phyloP scores from a whole-genome alignment of 2,888 invertebrate genomes.

The Amphipoea oculea region DNA sequence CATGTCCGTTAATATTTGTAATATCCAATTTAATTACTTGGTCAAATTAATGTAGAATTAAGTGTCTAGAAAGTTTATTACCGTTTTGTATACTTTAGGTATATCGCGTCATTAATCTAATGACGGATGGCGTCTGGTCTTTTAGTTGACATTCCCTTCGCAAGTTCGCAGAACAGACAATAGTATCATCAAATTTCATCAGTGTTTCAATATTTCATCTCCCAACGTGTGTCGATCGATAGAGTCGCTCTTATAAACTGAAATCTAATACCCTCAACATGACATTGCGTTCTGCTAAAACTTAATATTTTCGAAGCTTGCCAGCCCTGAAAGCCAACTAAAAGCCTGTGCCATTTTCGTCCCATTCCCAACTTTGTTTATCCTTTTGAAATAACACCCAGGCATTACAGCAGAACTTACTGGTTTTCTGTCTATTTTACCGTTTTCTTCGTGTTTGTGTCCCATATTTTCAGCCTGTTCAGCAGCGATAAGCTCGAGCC shows the following conservation, averaged over 20 bases:
- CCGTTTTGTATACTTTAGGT: conserved; percentile 1
- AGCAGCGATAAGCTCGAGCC: conserved; percentile 36
- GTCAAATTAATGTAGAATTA: not conserved
- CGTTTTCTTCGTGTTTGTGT: conserved; percentile 24
- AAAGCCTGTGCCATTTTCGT: not conserved
- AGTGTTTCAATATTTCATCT: conserved; percentile 10
- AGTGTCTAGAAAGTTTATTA: conserved; percentile 19
- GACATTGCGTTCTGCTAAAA: not conserved
- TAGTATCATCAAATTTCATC: not conserved
- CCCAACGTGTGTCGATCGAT: not conserved
- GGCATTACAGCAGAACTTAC: not conserved
- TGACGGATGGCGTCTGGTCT: not conserved
- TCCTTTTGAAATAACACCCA: conserved; percentile 7
- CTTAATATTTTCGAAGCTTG: not conserved
- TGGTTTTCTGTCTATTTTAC: conserved; percentile 8
- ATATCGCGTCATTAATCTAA: conserved; percentile 12
- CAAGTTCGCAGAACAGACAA: conserved; percentile 6
- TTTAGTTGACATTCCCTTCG: not conserved
- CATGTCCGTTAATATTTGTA: conserved; percentile 26
- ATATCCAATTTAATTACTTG: conserved; percentile 5
- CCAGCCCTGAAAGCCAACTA: not conserved
- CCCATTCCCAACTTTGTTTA: conserved; percentile 1
- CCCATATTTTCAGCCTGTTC: conserved; percentile 35
- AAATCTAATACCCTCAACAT: not conserved
- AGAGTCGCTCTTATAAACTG: not conserved